phyloP scores from a whole-genome alignment of 2,888 invertebrate species.

The Caenorhabditis afra region DNA sequence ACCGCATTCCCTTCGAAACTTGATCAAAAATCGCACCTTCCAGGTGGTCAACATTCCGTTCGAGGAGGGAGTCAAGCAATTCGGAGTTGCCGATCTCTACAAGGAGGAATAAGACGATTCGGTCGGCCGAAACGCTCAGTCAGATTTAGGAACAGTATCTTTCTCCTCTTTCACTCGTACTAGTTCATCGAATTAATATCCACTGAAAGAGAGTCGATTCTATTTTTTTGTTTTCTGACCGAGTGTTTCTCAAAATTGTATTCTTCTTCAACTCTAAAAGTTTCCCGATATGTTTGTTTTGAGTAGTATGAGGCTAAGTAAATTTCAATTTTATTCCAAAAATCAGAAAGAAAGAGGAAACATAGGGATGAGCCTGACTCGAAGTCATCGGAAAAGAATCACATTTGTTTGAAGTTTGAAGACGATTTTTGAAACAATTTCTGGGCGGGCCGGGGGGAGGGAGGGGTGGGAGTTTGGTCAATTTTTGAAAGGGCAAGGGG shows the following conservation, averaged over 20 bases:
- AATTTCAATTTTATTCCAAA: conserved; percentile 35
- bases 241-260: conserved; percentile 48
- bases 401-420: conserved; percentile 46
- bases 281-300: conserved; percentile 44
- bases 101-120: conserved; percentile 72
- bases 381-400: conserved; percentile 51
- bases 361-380: conserved; percentile 58
- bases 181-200: conserved; percentile 29
- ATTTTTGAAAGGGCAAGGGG: conserved; percentile 19
- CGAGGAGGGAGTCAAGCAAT: conserved; percentile 79
- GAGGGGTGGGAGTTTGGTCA: conserved; percentile 41
- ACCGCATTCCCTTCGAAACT: neutral
- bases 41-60: conserved; percentile 79
- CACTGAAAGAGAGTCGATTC: conserved; percentile 6
- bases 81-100: conserved; percentile 79
- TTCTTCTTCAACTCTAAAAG: conserved; percentile 41
- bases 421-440: no score
- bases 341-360: conserved; percentile 24
- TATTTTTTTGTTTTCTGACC: conserved; percentile 33
- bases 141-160: conserved; percentile 23
- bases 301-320: conserved; percentile 48
- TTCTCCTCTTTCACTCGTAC: conserved; percentile 1
- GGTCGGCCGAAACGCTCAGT: conserved; percentile 21
- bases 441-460: no score
- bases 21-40: conserved; percentile 12